A percentile compares a stretch with the other conserved stretches of the same genome.
These are phyloP conservation scores for Torymus texanus DNA, from an alignment of 2,888 invertebrate genomes.

Conservation along the genomic window DNA sequence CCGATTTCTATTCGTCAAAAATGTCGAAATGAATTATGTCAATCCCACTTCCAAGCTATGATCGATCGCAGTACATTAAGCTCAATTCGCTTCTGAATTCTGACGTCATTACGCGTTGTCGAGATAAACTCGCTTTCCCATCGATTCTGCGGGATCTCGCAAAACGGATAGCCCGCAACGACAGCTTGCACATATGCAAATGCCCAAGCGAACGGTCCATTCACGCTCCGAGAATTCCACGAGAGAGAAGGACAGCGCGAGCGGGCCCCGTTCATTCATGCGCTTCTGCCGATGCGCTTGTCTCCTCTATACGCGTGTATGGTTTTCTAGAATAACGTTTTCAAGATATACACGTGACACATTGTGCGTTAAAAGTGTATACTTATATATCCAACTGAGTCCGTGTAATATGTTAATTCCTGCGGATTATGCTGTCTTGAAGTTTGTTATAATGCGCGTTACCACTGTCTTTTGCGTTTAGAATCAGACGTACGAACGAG, in stretches of 20 bases:
- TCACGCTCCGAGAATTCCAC: slow-evolving; percentile 1
- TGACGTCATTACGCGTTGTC: too few relatives aligned
- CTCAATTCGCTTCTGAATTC: background rate
- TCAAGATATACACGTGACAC: background rate
- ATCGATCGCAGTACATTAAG: too few relatives aligned
- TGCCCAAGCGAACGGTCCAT: slow-evolving; percentile 13
- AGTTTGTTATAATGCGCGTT: background rate
- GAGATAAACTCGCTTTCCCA: too few relatives aligned
- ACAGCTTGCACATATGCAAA: too few relatives aligned
- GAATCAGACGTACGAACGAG: background rate
- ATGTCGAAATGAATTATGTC: too few relatives aligned
- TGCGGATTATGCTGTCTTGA: slow-evolving; percentile 12
- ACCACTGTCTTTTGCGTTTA: background rate
- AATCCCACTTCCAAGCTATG: too few relatives aligned
- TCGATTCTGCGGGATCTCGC: too few relatives aligned
- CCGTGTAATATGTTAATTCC: slow-evolving; percentile 31
- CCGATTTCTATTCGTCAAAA: too few relatives aligned
- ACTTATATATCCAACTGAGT: slow-evolving; percentile 18
- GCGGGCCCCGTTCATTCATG: background rate
- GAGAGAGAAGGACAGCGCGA: background rate
- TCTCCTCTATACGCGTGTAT: slow-evolving; percentile 23
- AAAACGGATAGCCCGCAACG: too few relatives aligned
- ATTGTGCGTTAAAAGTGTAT: slow-evolving; percentile 8
- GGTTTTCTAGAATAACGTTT: slow-evolving; percentile 33
- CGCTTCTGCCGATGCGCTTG: background rate